Base-by-base conservation (phyloP, 2,888 invertebrate species). In the Euzophera pinguis region DNA sequence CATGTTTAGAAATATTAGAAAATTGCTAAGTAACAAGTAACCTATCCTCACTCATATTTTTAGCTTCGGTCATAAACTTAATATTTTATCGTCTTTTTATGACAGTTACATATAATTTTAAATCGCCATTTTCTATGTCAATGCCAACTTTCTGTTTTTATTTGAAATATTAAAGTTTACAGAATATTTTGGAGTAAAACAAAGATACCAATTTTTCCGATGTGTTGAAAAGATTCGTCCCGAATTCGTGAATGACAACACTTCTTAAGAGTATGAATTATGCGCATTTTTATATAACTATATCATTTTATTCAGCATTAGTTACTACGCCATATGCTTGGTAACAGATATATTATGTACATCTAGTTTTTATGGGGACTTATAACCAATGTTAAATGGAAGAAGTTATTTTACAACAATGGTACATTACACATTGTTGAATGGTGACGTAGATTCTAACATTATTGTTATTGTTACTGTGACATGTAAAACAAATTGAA, bases 41-140 rank as follows among this genome's bases (percentile, higher is more conserved):
- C 5, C 22, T 22, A 14, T 32, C 3, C 9, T 32, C 9, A 7
- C 8, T 10, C 9, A 32, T 14, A 39, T 49, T 27, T 14, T 38
- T 39, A 38, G 1, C 6, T 10, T 39, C 4, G 17, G 9, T 27
- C 2, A 39, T 49, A 49, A 49, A 38, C 5, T 49, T 49, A 8
- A n/a, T 13, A 27, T 39, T 39, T 39, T 49, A 49, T 39, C n/a
- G 14, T n/a, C 12, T 39, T 5, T 49, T 49, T 49, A 49, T 14
- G 49, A 49, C 49, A 38, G 39, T 29, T 49, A 49, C 38, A 14
- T 32, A 32, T 10, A 49, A n/a, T 29, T 38, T 10, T 37, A 35
- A 37, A 48, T 12, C 34, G 37, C 3, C 16, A 49, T 49, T 39
- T 39, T 49, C 38, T 22, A 49, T 39, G 49, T 29, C 49, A 49